Percentiles rank a stretch among this genome's conserved stretches.
Evolutionary conservation across 2,888 invertebrate species (phyloP).

Genomic region (Liopterus haemorrhoidalis): DNA sequence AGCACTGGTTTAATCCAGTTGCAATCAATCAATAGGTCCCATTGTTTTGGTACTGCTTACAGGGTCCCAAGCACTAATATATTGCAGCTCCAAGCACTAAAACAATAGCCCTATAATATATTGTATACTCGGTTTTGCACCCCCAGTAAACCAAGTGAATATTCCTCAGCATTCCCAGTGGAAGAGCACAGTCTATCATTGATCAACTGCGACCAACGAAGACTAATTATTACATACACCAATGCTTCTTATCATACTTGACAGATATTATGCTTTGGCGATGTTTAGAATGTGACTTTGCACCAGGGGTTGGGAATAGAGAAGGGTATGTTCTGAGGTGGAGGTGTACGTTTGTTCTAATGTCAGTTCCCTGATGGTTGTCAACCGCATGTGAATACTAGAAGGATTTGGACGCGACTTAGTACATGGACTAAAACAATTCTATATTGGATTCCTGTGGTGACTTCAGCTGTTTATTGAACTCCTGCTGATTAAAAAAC

Average conservation of each 20-base stretch:
- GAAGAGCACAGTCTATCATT: conserved; percentile 29
- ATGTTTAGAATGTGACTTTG: conserved; percentile 38
- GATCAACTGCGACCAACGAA: conserved; percentile 40
- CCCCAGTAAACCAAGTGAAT: conserved; percentile 33
- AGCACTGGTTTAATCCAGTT: too few species aligned
- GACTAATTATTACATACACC: conserved; percentile 47
- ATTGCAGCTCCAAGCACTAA: conserved; percentile 39
- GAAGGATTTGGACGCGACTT: too few species aligned
- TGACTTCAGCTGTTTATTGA: too few species aligned
- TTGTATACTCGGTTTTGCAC: conserved; percentile 41
- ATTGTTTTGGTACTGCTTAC: conserved; percentile 9
- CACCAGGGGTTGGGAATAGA: conserved; percentile 17
- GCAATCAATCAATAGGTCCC: conserved; percentile 6
- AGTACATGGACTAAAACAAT: too few species aligned
- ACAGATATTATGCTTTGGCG: conserved; percentile 43
- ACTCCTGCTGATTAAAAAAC: too few species aligned
- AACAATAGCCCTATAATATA: conserved; percentile 43
- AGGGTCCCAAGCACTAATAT: conserved; percentile 35
- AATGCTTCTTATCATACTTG: conserved; percentile 46
- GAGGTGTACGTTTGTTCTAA: conserved; percentile 30
- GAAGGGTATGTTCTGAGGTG: conserved; percentile 31
- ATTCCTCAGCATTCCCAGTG: conserved; percentile 28
- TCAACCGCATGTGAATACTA: conserved; percentile 42
- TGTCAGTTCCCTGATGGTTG: conserved; percentile 39
- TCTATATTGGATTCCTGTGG: too few species aligned